Base-by-base conservation (phyloP, 2,888 invertebrate genomes). In the Auanema sp. region DNA sequence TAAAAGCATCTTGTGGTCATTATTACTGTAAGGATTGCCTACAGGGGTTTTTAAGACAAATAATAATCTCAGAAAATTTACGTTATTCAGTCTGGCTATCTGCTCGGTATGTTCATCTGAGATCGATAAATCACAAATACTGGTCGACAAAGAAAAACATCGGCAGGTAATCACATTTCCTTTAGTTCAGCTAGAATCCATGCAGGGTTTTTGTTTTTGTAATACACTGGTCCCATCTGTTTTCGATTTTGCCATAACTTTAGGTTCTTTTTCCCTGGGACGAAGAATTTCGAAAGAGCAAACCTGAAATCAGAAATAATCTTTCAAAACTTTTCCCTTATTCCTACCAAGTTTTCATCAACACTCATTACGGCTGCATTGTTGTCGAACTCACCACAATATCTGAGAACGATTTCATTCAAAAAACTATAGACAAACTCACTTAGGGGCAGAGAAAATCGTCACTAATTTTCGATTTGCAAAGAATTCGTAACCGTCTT, bases 311-410 rank as follows among this genome's bases (percentile, higher is more conserved):
- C n/a, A n/a, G n/a, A n/a, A n/a, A n/a, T n/a, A n/a, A n/a, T n/a
- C n/a, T n/a, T n/a, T n/a, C n/a, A n/a, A n/a, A n/a, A n/a, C n/a
- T n/a, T n/a, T n/a, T n/a, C n/a, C n/a, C 33, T 33, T 5, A 33
- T 8, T 33, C 8, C 3, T 10, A 64, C 50, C 54, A 71, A 58
- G 6, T 58, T 47, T 16, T 60, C 64, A 24, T 71, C 66, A 21
- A 76, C 71, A 47, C 64, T 60, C 70, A 76, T 71, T 16, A 69
- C 68, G 2, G 64, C 73, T 1, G 71, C 76, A 50, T 66, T 68
- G 64, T 76, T 76, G 51, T 74, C 73, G 57, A 71, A 72, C 53
- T 73, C 73, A 40, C 73, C 73, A 49, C 73, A 74, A 56, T 76
- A 75, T 21, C 66, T 63, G 25, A 1, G 33, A 8, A 33, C n/a